Conservation (phyloP, 2,888 invertebrate genomes). For the Cerastis leucographa region DNA sequence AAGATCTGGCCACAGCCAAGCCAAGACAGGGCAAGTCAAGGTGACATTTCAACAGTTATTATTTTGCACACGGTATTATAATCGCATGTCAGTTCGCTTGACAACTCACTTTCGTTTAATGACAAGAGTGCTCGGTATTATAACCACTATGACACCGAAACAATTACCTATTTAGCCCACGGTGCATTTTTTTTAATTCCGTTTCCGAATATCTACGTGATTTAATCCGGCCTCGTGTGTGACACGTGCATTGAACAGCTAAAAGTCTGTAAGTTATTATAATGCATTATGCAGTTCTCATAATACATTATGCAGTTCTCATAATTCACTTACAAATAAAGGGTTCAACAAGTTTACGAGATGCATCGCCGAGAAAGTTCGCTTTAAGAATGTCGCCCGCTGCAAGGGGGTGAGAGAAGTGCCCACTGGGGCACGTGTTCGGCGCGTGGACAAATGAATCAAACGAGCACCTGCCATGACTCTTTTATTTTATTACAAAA, state of each 20-base stretch:
- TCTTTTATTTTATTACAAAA: slow-evolving; percentile 9
- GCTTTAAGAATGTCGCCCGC: slow-evolving; percentile 63
- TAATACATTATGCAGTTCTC: slow-evolving; percentile 59
- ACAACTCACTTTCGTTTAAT: not conserved
- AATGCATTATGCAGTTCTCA: slow-evolving; percentile 51
- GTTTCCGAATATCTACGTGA: slow-evolving; percentile 12
- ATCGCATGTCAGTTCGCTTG: not conserved
- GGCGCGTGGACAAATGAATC: slow-evolving; percentile 59
- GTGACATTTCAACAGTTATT: not conserved
- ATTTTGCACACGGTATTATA: not conserved
- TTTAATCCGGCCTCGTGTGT: slow-evolving; percentile 38
- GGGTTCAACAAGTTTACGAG: slow-evolving; percentile 66
- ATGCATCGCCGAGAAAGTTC: slow-evolving; percentile 64
- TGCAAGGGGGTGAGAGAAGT: slow-evolving; percentile 60
- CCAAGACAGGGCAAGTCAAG: not conserved
- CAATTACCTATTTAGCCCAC: not conserved
- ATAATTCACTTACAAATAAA: slow-evolving; percentile 69
- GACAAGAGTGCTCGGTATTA: not conserved
- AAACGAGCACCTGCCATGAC: slow-evolving; percentile 34
- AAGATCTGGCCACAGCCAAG: not conserved
- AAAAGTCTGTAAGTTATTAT: slow-evolving; percentile 39
- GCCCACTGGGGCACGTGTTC: slow-evolving; percentile 66
- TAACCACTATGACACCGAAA: not conserved
- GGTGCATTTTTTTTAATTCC: not conserved
- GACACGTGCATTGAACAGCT: slow-evolving; percentile 55